Percentiles rank a stretch among this genome's conserved stretches.
Conservation (phyloP, 2,797 vertebrate genomes). For the Mus spretus region DNA sequence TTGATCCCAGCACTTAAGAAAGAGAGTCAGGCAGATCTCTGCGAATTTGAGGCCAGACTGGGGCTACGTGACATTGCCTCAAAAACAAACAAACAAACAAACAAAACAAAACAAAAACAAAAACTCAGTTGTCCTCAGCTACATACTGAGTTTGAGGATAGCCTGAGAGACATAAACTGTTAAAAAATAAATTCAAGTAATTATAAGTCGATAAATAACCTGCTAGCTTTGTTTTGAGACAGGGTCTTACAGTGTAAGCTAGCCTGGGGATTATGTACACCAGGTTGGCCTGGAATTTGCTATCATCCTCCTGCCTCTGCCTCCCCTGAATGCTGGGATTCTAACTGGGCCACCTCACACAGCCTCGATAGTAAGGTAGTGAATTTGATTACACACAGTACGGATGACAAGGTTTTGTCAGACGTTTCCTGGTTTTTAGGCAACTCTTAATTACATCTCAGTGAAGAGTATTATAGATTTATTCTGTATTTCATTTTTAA, state of each 20-base stretch:
- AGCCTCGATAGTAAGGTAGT: not conserved
- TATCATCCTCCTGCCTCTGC: not conserved
- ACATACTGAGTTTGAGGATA: not conserved
- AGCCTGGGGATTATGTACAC: not conserved
- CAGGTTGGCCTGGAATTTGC: not conserved
- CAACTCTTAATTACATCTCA: not conserved
- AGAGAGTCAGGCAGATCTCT: not conserved
- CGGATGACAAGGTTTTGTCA: conserved; percentile 21
- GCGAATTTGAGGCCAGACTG: not conserved
- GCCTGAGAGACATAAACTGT: not conserved
- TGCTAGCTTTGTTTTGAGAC: not conserved
- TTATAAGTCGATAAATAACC: not conserved
- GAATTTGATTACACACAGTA: not conserved
- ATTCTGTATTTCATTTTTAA: not conserved
- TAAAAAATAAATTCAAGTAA: too few species aligned
- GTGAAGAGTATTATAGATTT: not conserved
- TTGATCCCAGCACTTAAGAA: not conserved
- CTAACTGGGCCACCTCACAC: not conserved
- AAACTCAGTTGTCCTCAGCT: not conserved
- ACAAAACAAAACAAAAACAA: not conserved
- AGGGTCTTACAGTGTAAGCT: not conserved
- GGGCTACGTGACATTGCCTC: not conserved
- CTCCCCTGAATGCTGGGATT: not conserved
- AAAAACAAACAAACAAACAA: not conserved
- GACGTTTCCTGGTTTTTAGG: conserved; percentile 19